These are phyloP conservation scores for Oncorhynchus gorbuscha DNA, from an alignment of 2,113 vertebrate genomes.

Conservation along the genomic window DNA sequence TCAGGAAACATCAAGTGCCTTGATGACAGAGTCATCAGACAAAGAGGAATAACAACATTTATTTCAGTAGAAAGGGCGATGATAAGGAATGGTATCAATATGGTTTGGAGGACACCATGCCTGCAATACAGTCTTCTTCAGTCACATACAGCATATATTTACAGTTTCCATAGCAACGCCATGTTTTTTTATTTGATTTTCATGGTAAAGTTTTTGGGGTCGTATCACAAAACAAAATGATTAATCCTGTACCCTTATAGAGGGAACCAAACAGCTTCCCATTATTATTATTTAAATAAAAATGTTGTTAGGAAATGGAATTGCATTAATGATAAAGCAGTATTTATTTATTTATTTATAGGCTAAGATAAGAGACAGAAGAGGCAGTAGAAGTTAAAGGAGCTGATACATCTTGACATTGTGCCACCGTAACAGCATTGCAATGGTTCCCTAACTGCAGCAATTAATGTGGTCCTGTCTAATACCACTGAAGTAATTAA, in stretches of 20 bases:
- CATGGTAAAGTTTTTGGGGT: conserved; percentile 72
- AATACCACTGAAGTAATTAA: too few relatives aligned
- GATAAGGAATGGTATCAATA: conserved; percentile 60
- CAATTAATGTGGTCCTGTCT: too few relatives aligned
- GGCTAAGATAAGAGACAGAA: too few relatives aligned
- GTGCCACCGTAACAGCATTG: too few relatives aligned
- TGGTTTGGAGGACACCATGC: conserved; percentile 72
- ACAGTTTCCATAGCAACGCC: conserved; percentile 87
- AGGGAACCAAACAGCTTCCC: background rate
- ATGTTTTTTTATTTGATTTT: conserved; percentile 68
- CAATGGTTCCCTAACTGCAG: too few relatives aligned
- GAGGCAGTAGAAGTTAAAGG: too few relatives aligned
- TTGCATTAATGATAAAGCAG: background rate
- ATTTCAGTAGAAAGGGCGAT: conserved; percentile 42
- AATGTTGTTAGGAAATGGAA: background rate
- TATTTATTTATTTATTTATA: background rate
- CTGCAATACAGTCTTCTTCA: conserved; percentile 73
- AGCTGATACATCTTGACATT: too few relatives aligned
- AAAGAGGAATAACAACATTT: background rate
- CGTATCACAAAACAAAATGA: conserved; percentile 24
- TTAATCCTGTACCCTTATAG: conserved; percentile 7
- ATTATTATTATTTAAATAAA: too few relatives aligned
- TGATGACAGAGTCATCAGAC: background rate
- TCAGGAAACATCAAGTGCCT: background rate
- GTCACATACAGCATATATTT: conserved; percentile 68